A percentile compares a stretch with the other conserved stretches of the same genome.
phyloP scores from a whole-genome alignment of 2,113 vertebrate species.

The Tenrec ecaudatus region DNA sequence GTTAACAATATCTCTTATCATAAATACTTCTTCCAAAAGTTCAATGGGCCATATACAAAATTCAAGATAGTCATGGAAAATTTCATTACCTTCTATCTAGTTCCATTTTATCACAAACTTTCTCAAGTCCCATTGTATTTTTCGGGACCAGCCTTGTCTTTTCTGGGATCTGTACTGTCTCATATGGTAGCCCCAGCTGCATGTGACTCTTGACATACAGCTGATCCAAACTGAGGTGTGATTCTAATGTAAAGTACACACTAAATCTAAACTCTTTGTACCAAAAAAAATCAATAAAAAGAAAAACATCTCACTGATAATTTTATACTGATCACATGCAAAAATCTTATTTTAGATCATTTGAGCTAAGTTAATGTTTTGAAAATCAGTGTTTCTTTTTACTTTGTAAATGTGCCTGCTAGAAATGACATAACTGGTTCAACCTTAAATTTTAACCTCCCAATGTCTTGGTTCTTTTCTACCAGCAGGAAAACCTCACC shows the following conservation, averaged over 20 bases:
- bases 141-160: background rate
- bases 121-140: too few relatives aligned
- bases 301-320: background rate
- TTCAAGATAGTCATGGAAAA: too few relatives aligned
- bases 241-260: background rate
- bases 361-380: background rate
- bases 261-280: background rate
- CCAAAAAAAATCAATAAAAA: background rate
- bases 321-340: background rate
- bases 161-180: background rate
- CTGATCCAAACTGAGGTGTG: background rate
- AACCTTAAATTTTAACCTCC: background rate
- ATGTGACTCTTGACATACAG: background rate
- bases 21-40: background rate
- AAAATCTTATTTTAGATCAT: background rate
- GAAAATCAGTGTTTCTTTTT: background rate
- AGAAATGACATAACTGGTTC: background rate
- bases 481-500: background rate
- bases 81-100: too few relatives aligned
- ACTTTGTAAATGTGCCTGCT: background rate
- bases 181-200: background rate
- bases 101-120: too few relatives aligned
- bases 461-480: background rate
- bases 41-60: too few relatives aligned
- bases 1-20: background rate